Percentiles rank a stretch among this genome's conserved stretches.
Evolutionary conservation across 2,797 vertebrate genomes (phyloP).

Genomic region (Myotis pilosus): DNA sequence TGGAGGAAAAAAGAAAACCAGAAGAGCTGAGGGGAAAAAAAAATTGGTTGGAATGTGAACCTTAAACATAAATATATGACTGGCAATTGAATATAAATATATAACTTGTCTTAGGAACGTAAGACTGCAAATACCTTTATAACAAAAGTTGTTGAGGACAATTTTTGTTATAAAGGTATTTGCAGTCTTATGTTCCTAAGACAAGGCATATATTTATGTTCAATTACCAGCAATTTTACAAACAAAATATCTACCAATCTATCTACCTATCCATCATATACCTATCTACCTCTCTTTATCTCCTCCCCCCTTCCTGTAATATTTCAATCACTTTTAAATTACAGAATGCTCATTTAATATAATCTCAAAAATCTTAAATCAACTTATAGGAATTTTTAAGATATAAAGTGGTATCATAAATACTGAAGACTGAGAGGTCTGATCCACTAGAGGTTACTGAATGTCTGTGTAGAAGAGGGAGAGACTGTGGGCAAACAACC

Average conservation of each 20-base stretch:
- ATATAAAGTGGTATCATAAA: not conserved
- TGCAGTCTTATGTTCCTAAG: not conserved
- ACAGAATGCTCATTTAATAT: not conserved
- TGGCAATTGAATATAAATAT: not conserved
- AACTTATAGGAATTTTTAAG: not conserved
- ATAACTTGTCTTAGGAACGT: not conserved
- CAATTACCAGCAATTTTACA: not conserved
- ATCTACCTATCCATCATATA: not conserved
- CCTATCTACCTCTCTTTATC: not conserved
- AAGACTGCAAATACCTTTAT: not conserved
- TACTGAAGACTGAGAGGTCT: not conserved
- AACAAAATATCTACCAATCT: not conserved
- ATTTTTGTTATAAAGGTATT: not conserved
- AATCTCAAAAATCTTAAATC: not conserved
- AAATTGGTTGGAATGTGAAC: not conserved
- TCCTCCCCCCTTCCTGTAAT: not conserved
- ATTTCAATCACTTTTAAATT: conserved; percentile 37
- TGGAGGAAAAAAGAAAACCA: not conserved
- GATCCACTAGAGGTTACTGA: not conserved
- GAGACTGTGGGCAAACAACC: not conserved
- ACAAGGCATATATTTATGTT: not conserved
- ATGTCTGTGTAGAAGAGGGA: not conserved
- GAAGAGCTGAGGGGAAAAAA: not conserved
- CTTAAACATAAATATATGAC: not conserved
- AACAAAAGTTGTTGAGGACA: not conserved